These are phyloP conservation scores for Homarus americanus DNA, from an alignment of 1,140 invertebrate genomes.

Conservation along the genomic window DNA sequence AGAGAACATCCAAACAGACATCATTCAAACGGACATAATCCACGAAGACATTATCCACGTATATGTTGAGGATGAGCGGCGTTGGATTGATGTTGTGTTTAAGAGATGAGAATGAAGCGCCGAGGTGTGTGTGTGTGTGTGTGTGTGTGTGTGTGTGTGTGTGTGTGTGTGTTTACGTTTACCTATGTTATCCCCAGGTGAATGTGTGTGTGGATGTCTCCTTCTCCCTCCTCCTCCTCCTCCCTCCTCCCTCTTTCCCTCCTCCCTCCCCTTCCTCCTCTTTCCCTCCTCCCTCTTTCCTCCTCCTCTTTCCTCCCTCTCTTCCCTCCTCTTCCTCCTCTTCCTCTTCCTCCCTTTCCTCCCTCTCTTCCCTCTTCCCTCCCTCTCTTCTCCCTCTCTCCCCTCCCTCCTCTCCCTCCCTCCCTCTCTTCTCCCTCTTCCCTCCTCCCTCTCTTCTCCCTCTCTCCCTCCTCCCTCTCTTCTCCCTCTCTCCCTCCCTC, in stretches of 20 bases:
- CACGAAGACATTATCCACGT: background rate
- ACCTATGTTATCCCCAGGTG: too few relatives aligned
- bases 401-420: background rate
- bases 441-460: background rate
- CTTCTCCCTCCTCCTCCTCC: slow-evolving; percentile 9
- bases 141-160: too few relatives aligned
- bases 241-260: background rate
- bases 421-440: background rate
- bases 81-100: background rate
- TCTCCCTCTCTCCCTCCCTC: background rate
- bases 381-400: background rate
- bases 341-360: too few relatives aligned
- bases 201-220: background rate
- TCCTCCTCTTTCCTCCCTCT: slow-evolving; percentile 8
- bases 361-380: background rate
- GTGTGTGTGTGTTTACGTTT: too few relatives aligned
- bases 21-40: too few relatives aligned
- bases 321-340: too few relatives aligned
- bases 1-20: too few relatives aligned
- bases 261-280: background rate
- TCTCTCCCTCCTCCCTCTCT: background rate
- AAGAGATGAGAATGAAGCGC: too few relatives aligned
- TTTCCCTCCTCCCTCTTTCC: background rate
- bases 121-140: too few relatives aligned
- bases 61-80: background rate